These are phyloP conservation scores for Drosophila acutilabella DNA, from an alignment of 2,888 invertebrate species.

Conservation along the genomic window DNA sequence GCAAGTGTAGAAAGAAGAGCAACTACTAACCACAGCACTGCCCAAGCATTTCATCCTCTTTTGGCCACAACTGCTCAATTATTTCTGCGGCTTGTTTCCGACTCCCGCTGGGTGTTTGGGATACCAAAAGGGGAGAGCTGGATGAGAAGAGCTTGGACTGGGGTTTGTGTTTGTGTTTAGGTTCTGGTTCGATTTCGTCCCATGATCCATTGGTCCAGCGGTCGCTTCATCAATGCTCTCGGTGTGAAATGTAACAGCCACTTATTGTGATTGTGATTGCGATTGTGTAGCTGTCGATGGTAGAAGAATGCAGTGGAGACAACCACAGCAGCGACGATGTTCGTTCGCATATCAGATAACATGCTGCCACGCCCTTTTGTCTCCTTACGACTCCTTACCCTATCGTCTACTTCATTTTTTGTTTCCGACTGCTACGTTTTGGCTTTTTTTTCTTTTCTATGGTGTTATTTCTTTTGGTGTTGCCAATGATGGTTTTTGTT, in stretches of 20 bases:
- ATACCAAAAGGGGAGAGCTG: neutral
- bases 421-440: neutral
- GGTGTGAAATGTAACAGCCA: slow-evolving; percentile 81
- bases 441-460: slow-evolving; percentile 1
- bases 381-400: neutral
- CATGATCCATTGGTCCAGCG: slow-evolving; percentile 46
- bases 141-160: no score
- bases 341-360: slow-evolving; percentile 64
- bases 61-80: slow-evolving; percentile 50
- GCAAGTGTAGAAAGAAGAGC: neutral
- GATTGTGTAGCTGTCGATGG: neutral
- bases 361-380: neutral
- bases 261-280: slow-evolving; percentile 75
- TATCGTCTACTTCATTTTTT: neutral
- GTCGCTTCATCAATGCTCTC: slow-evolving; percentile 70
- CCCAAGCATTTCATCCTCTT: slow-evolving; percentile 3
- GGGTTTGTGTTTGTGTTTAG: neutral
- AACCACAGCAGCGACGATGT: neutral
- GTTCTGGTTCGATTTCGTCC: slow-evolving; percentile 25
- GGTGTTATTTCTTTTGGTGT: slow-evolving; percentile 12
- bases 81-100: slow-evolving; percentile 57
- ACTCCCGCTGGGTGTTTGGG: neutral
- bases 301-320: neutral
- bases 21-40: slow-evolving; percentile 18
- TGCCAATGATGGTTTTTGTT: slow-evolving; percentile 56